Percentiles rank a stretch among this genome's conserved stretches.
Conservation (phyloP, 1,140 invertebrate species). For the Micrasema longulum region DNA sequence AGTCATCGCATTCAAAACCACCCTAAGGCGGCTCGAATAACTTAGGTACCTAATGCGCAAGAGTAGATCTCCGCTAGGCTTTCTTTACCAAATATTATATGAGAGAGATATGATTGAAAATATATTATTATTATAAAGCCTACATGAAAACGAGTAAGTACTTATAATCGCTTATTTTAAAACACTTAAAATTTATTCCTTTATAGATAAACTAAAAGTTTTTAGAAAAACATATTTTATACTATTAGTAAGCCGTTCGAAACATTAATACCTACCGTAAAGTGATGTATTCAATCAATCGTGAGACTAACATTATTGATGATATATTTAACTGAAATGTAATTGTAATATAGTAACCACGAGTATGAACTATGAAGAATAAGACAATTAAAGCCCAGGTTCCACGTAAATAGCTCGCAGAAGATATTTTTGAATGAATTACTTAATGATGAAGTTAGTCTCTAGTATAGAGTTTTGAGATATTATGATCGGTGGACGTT, state of each 20-base stretch:
- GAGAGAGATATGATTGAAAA: constrained; percentile 45
- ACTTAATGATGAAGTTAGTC: constrained; percentile 20
- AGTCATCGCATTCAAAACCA: constrained; percentile 24
- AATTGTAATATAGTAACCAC: constrained; percentile 27
- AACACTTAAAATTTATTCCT: constrained; percentile 49
- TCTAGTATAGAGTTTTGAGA: constrained; percentile 28
- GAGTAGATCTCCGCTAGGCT: constrained; percentile 53
- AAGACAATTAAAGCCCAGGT: constrained; percentile 37
- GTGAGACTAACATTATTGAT: constrained; percentile 51
- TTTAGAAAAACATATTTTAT: constrained; percentile 51
- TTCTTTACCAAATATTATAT: constrained; percentile 44
- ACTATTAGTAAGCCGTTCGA: constrained; percentile 41
- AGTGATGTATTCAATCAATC: constrained; percentile 53
- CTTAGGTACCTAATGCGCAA: constrained; percentile 41
- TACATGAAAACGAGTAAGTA: constrained; percentile 51
- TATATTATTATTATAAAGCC: constrained; percentile 45
- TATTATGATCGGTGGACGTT: constrained; percentile 21
- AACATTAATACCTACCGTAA: constrained; percentile 40
- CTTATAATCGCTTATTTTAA: constrained; percentile 50
- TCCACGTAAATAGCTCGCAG: constrained; percentile 45
- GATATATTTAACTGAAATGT: constrained; percentile 46
- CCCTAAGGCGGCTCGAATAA: constrained; percentile 22
- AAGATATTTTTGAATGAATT: constrained; percentile 52
- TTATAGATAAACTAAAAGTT: constrained; percentile 36
- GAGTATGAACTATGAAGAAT: constrained; percentile 19